Base-by-base conservation (phyloP, 2,113 vertebrate genomes). In the Ageneiosus marmoratus region DNA sequence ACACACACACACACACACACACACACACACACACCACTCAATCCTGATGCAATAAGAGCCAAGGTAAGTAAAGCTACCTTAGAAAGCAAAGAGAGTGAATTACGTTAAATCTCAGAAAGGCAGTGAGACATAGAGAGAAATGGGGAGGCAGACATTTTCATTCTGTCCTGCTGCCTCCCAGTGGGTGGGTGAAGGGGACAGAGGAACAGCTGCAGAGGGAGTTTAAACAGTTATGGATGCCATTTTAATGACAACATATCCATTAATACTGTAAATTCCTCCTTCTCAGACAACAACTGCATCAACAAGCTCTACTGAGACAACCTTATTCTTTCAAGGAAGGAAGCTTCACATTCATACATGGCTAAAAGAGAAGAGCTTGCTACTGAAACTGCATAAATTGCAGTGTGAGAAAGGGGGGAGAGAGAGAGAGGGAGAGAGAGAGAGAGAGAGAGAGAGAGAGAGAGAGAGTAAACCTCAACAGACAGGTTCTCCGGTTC, bases 201-300 rank as follows among this genome's bases (percentile, higher is more conserved):
- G 48, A 34, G 29, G 67, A 82, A 86, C 84, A 85, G 86, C 84
- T 85, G 86, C 77, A 50, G 73, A 77, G n/a, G 37, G 67, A 24
- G 18, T 76, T 76, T 10, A 55, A 55, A 76, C 51, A 34, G 29
- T 76, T 55, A 55, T 11, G 27, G 46, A 51, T 55, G 73, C 29
- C 32, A 24, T 55, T 55, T 76, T 53, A 34, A 76, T 55, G 18
- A 75, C 29, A 12, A 13, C 32, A 12, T 76, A 76, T 53, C 50
- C 73, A 37, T 76, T 34, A 76, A 55, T 76, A 53, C 20, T 4
- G 10, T 6, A 34, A 13, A 48, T 79, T 81, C 79, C 73, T 56
- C 72, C 63, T 48, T 13, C 48, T 27, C 15, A 62, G n/a, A 56
- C 46, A 81, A 82, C 85, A 86, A 86, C 88, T 83, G 83, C 60